Conservation (phyloP, 2,888 invertebrate species). For the Caenorhabditis doughertyi region DNA sequence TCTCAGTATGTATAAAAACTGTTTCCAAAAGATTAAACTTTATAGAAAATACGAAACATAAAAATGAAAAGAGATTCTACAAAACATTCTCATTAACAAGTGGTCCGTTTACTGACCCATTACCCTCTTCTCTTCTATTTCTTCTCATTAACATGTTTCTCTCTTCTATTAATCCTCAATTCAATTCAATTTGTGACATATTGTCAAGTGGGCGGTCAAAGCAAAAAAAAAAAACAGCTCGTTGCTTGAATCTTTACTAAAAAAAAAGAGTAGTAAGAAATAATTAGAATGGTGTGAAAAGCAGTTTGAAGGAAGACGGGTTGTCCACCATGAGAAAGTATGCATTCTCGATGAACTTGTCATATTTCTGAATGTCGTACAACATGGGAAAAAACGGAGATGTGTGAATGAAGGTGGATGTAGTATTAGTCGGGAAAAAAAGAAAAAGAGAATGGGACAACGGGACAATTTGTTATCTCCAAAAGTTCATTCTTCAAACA, state of each 20-base stretch:
- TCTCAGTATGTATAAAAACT: no score
- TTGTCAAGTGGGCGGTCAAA: constrained; percentile 34
- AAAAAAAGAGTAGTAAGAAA: not conserved
- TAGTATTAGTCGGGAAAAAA: constrained; percentile 20
- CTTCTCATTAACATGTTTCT: constrained; percentile 47
- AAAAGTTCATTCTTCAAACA: not conserved
- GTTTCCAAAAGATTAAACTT: no score
- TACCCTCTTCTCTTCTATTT: not conserved
- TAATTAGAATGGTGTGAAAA: constrained; percentile 34
- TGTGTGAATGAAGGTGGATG: constrained; percentile 12
- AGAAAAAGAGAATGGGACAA: constrained; percentile 11
- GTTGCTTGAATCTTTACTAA: not conserved
- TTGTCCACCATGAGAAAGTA: constrained; percentile 36
- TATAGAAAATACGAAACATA: not conserved
- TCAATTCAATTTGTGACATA: constrained; percentile 51
- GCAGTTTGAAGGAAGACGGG: not conserved
- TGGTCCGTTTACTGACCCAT: constrained; percentile 30
- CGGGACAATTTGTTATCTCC: constrained; percentile 25
- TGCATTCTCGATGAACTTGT: constrained; percentile 58
- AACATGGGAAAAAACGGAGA: constrained; percentile 16
- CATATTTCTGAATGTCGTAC: constrained; percentile 42
- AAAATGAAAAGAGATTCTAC: not conserved
- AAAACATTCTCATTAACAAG: constrained; percentile 22
- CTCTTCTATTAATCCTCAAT: constrained; percentile 36
- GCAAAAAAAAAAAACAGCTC: constrained; percentile 3